Base-by-base conservation (phyloP, 1,140 invertebrate genomes). In the Rhopalosiphum maidis region DNA sequence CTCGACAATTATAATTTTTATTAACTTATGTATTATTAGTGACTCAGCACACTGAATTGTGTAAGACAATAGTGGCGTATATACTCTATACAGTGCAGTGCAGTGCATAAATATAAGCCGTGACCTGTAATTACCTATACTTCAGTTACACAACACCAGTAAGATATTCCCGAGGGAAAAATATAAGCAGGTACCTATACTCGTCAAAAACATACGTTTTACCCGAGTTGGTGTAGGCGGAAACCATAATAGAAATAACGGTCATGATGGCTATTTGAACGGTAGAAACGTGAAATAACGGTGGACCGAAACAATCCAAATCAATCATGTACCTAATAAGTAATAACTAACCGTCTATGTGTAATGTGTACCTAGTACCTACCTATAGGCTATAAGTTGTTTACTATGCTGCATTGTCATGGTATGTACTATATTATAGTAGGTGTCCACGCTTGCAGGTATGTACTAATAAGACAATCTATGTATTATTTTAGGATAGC, bases 91-190 rank as follows among this genome's bases (percentile, higher is more conserved):
- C n/a, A n/a, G n/a, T 18, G 60, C 41, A 41, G 41, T 41, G 41
- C 2, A 41, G 41, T 77, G 60, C 6, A 68, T 25, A 68, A 37
- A 35, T 15, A n/a, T 77, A 77, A n/a, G 15, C 60, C 15, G 30
- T 77, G 60, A 5, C n/a, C 15, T n/a, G 60, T n/a, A n/a, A n/a
- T 77, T 77, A 77, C 60, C 30, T 77, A 77, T 15, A 77, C 30
- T 77, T n/a, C 15, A 77, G 30, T 77, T 77, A n/a, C 60, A 77
- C n/a, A 18, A n/a, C 30, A 5, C 15, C 60, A n/a, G 15, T 77
- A 77, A n/a, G n/a, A 77, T 77, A 77, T 77, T 77, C 60, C 60
- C n/a, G 30, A n/a, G 60, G n/a, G 60, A 77, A 77, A 77, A 68
- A n/a, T n/a, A 68, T 68, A 77, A 21, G 60, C n/a, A 35, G 60